These are phyloP conservation scores for Paedocypris sp. DNA, from an alignment of 2,113 vertebrate genomes.

Conservation along the genomic window DNA sequence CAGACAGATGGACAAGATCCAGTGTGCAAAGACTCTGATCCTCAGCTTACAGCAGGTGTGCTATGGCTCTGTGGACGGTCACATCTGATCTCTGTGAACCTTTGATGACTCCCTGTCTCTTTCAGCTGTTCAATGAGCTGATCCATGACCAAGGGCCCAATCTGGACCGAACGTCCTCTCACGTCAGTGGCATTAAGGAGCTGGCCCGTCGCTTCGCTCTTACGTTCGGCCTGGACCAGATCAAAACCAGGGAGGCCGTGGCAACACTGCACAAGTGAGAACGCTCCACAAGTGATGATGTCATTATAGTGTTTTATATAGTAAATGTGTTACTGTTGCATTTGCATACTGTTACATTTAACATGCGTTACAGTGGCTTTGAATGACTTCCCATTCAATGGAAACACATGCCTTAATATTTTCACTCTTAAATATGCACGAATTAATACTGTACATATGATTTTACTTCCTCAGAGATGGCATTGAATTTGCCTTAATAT, in stretches of 20 bases:
- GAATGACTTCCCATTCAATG: neutral
- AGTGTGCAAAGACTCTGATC: conserved; percentile 97
- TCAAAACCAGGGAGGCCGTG: conserved; percentile 96
- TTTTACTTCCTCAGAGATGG: conserved; percentile 75
- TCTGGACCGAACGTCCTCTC: conserved; percentile 91
- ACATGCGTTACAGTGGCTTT: too few species aligned
- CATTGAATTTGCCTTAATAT: conserved; percentile 71
- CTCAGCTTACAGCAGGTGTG: conserved; percentile 97
- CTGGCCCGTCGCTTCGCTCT: conserved; percentile 92
- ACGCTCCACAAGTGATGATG: too few species aligned
- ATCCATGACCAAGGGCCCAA: conserved; percentile 95
- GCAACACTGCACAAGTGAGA: conserved; percentile 97
- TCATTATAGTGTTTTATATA: too few species aligned
- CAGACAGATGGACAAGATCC: conserved; percentile 96
- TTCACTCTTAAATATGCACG: neutral
- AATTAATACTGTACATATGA: neutral
- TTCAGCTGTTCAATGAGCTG: conserved; percentile 94
- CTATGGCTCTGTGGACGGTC: neutral
- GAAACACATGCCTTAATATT: neutral
- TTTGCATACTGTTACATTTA: too few species aligned
- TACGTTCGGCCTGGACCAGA: conserved; percentile 95
- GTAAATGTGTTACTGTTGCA: too few species aligned
- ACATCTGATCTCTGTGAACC: neutral
- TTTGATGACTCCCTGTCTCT: conserved; percentile 1
- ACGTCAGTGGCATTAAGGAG: conserved; percentile 96